These are phyloP conservation scores for Otolemur crassicaudatus DNA, from an alignment of 2,797 vertebrate species.

Conservation along the genomic window DNA sequence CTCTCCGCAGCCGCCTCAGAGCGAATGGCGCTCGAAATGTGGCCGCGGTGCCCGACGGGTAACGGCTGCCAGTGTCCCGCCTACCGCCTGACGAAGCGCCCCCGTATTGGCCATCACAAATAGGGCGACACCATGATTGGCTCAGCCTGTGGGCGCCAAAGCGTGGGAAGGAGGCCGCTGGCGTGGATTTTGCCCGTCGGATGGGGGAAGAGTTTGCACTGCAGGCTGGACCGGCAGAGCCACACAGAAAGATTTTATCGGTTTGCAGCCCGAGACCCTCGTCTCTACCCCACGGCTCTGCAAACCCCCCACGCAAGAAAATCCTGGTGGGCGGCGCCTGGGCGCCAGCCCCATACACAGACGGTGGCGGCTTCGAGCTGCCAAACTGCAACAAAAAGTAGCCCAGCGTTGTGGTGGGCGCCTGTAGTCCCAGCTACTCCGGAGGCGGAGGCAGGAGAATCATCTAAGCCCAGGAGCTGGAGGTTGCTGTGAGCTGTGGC, in stretches of 20 bases:
- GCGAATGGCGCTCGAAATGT: rapidly evolving
- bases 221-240: rapidly evolving
- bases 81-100: rapidly evolving
- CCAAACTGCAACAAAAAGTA: too few species aligned
- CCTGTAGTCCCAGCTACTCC: too few species aligned
- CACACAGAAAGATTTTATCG: rapidly evolving
- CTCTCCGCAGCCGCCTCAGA: rapidly evolving
- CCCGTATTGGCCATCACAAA: slow-evolving; percentile 35
- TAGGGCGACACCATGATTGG: slow-evolving; percentile 18
- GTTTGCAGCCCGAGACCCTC: rapidly evolving
- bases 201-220: not conserved
- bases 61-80: slow-evolving; percentile 47
- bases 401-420: too few species aligned
- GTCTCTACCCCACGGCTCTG: rapidly evolving
- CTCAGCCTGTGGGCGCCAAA: rapidly evolving
- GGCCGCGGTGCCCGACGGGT: not conserved
- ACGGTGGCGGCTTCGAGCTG: too few species aligned
- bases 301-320: rapidly evolving
- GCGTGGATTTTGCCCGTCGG: too few species aligned
- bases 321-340: rapidly evolving
- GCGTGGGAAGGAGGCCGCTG: not conserved
- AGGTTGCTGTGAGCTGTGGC: too few species aligned
- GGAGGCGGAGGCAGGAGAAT: too few species aligned
- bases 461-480: too few species aligned
- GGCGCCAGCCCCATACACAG: too few species aligned